Evolutionary conservation across 2,113 vertebrate genomes (phyloP).

Genomic region (Pogonocichla stellata): DNA sequence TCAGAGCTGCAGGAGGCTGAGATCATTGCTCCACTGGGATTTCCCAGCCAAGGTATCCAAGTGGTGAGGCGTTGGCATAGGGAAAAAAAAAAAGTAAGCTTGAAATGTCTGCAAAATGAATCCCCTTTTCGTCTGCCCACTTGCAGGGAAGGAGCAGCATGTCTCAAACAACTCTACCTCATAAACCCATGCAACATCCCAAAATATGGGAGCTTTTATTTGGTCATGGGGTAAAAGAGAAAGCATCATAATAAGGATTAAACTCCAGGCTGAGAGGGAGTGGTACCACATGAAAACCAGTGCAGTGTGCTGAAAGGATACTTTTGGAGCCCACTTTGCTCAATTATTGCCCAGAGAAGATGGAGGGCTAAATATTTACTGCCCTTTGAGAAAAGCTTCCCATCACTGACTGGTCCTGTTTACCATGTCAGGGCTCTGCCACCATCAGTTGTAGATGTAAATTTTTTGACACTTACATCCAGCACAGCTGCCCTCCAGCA

Average conservation of each 20-base stretch:
- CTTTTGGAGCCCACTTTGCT: not conserved
- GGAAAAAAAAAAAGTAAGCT: not conserved
- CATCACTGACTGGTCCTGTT: not conserved
- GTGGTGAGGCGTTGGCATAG: fast-evolving
- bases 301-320: not conserved
- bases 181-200: not conserved
- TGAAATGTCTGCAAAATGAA: not conserved
- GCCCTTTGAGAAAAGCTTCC: not conserved
- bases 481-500: not conserved
- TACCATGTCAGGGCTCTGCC: not conserved
- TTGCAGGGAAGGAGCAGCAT: not conserved
- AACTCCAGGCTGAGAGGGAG: not conserved
- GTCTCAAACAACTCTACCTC: fast-evolving
- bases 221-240: not conserved
- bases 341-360: not conserved
- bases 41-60: not conserved
- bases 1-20: not conserved
- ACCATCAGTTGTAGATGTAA: fast-evolving
- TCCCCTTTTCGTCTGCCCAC: not conserved
- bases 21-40: not conserved
- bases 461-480: not conserved
- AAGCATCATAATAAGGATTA: not conserved
- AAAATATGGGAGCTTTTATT: not conserved
- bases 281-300: not conserved
- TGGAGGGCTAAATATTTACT: not conserved